Percentiles rank a stretch among this genome's conserved stretches.
Evolutionary conservation across 2,113 vertebrate species (phyloP).

Genomic region (Syngnathus typhle): DNA sequence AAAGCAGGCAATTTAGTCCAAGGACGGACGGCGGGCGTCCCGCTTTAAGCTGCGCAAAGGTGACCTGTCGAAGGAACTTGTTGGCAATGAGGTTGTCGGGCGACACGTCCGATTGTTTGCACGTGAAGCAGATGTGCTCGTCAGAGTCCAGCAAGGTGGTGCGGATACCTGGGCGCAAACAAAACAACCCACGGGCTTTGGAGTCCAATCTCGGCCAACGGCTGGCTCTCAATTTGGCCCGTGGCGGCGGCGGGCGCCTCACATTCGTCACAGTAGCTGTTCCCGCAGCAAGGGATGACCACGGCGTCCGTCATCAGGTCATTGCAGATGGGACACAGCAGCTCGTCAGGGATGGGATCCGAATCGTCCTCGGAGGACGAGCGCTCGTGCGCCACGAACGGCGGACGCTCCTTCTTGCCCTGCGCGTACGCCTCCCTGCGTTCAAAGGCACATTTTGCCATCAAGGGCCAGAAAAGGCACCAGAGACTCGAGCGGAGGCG

Average conservation of each 20-base stretch:
- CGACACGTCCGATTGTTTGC: conserved; percentile 94
- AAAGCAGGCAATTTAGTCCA: neutral
- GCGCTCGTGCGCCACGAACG: conserved; percentile 87
- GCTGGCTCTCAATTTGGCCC: no score
- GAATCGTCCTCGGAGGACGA: conserved; percentile 91
- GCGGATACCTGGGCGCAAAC: conserved; percentile 79
- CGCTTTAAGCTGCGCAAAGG: neutral
- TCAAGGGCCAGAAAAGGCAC: neutral
- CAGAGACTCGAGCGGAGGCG: neutral
- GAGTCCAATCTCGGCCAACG: no score
- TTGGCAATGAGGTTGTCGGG: conserved; percentile 95
- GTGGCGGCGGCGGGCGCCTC: conserved; percentile 51
- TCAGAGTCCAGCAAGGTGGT: conserved; percentile 90
- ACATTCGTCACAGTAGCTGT: conserved; percentile 99
- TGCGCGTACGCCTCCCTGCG: conserved; percentile 91
- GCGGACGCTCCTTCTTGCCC: conserved; percentile 97
- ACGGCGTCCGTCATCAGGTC: conserved; percentile 96
- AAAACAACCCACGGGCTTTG: neutral
- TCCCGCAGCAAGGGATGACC: conserved; percentile 97
- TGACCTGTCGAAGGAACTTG: conserved; percentile 96
- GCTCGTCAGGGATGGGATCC: conserved; percentile 92
- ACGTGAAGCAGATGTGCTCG: conserved; percentile 90
- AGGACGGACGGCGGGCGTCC: no score
- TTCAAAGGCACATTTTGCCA: neutral
- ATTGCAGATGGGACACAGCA: conserved; percentile 94